phyloP scores from a whole-genome alignment of 2,888 invertebrate genomes.

The Plusia festucae region DNA sequence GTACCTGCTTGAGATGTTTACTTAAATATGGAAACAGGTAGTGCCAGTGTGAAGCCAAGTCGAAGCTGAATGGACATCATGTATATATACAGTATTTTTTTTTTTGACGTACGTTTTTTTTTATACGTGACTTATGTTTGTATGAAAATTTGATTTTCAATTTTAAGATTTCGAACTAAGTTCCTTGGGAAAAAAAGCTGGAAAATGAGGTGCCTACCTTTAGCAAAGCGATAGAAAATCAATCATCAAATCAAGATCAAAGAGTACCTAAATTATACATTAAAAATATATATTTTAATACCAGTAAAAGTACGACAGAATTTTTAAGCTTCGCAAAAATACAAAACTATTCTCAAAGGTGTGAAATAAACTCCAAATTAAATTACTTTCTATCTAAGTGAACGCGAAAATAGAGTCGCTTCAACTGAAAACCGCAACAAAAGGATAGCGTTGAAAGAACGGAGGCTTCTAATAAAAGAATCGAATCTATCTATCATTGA shows the following conservation, averaged over 20 bases:
- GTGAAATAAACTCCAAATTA: constrained; percentile 58
- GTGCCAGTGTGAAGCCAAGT: no score
- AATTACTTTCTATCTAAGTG: constrained; percentile 57
- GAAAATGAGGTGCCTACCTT: no score
- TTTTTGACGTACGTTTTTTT: no score
- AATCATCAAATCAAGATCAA: no score
- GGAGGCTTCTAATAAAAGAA: constrained; percentile 80
- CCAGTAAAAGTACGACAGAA: background rate
- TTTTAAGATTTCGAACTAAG: no score
- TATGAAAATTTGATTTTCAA: no score
- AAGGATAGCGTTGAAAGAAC: constrained; percentile 70
- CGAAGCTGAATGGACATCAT: no score
- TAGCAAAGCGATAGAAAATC: no score
- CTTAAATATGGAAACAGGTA: background rate
- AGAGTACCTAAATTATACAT: no score
- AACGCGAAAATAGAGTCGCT: constrained; percentile 54
- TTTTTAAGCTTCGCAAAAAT: background rate
- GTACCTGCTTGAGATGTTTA: background rate
- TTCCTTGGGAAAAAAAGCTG: no score
- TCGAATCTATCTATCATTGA: constrained; percentile 80
- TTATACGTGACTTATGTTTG: no score
- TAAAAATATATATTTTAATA: background rate
- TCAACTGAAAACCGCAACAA: constrained; percentile 64
- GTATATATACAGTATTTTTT: no score
- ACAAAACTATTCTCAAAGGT: background rate